Percentiles rank a stretch among this genome's conserved stretches.
Evolutionary conservation across 2,113 vertebrate genomes (phyloP).

Genomic region (Bungarus multicinctus): DNA sequence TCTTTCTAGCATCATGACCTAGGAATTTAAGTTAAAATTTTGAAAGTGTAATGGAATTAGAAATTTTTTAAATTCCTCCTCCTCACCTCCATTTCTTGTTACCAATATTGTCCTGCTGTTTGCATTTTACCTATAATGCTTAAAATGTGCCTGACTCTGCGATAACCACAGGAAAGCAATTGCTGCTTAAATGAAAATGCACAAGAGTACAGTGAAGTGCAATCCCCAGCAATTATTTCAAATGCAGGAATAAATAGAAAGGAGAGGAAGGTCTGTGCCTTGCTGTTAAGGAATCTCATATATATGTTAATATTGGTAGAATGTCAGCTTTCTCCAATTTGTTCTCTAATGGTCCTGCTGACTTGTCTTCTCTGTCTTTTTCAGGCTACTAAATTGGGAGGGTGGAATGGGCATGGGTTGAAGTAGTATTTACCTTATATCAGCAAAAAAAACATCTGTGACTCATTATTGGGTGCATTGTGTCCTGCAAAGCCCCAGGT

Average conservation of each 20-base stretch:
- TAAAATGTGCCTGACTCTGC: neutral
- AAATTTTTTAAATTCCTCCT: neutral
- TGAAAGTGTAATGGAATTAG: neutral
- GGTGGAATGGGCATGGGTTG: neutral
- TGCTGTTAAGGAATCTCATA: neutral
- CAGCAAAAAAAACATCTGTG: neutral
- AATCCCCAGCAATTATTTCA: slow-evolving; percentile 25
- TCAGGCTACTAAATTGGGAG: neutral
- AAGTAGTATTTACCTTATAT: neutral
- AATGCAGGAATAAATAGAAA: slow-evolving; percentile 12
- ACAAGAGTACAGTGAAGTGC: neutral
- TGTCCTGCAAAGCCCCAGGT: neutral
- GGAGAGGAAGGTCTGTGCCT: neutral
- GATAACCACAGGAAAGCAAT: slow-evolving; percentile 1
- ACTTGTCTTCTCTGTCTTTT: neutral
- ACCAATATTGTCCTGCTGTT: slow-evolving; percentile 9
- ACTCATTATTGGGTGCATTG: neutral
- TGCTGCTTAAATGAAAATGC: slow-evolving; percentile 3
- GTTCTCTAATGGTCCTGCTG: neutral
- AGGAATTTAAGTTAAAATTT: neutral
- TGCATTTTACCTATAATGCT: neutral
- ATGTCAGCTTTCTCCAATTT: neutral
- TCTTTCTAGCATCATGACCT: neutral
- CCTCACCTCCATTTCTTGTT: neutral
- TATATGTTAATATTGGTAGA: slow-evolving; percentile 24